A percentile compares a stretch with the other conserved stretches of the same genome.
These are phyloP conservation scores for Phaetusa simplex DNA, from an alignment of 2,113 vertebrate genomes.

Conservation along the genomic window DNA sequence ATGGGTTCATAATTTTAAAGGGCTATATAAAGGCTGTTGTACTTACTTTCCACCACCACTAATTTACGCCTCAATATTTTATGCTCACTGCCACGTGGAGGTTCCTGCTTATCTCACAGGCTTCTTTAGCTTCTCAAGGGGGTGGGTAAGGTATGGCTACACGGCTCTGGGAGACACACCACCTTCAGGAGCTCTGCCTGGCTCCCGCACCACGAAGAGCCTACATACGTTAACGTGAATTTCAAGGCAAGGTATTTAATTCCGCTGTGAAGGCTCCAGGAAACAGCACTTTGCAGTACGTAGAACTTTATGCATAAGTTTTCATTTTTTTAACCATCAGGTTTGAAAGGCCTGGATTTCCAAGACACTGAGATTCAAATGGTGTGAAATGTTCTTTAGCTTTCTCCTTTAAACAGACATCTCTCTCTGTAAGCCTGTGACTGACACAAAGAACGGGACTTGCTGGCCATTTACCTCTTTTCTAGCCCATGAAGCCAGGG, in stretches of 20 bases:
- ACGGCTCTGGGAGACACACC: fast-evolving
- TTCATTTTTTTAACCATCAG: fast-evolving
- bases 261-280: not conserved
- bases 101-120: fast-evolving
- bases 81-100: not conserved
- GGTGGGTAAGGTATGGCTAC: fast-evolving
- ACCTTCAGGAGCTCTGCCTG: not conserved
- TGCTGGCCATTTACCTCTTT: fast-evolving
- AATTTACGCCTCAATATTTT: not conserved
- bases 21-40: not conserved
- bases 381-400: not conserved
- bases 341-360: not conserved
- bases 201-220: fast-evolving
- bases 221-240: fast-evolving
- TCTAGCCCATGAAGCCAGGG: not conserved
- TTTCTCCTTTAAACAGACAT: not conserved
- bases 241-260: fast-evolving
- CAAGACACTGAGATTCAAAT: fast-evolving
- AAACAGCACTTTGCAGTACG: not conserved
- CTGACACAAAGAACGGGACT: not conserved
- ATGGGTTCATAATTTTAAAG: not conserved
- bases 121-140: not conserved
- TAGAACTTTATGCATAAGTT: fast-evolving
- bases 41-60: not conserved
- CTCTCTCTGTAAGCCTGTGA: not conserved